A percentile compares a stretch with the other conserved stretches of the same genome.
Conservation (phyloP, 2,888 invertebrate genomes). For the Polylopha cassiicola region DNA sequence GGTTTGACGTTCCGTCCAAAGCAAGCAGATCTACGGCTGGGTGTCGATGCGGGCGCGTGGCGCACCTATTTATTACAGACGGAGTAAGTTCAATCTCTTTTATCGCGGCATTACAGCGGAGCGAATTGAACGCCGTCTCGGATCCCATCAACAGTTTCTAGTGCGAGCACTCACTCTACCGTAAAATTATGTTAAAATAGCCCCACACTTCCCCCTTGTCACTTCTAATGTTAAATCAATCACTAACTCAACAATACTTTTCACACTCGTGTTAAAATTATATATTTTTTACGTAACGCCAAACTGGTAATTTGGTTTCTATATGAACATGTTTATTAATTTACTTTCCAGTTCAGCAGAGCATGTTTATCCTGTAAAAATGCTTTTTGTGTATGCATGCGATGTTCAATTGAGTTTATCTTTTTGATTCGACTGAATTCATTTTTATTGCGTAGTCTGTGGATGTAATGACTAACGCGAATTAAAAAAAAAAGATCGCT, state of each 20-base stretch:
- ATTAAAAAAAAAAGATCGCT: constrained; percentile 46
- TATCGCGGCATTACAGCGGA: constrained; percentile 64
- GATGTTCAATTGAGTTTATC: constrained; percentile 16
- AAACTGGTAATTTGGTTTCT: constrained; percentile 3
- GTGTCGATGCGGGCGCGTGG: too few relatives aligned
- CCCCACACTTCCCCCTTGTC: constrained; percentile 40
- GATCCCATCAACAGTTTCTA: constrained; percentile 50
- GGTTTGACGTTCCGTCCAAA: too few relatives aligned
- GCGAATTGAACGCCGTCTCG: constrained; percentile 58
- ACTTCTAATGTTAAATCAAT: constrained; percentile 5
- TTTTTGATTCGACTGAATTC: constrained; percentile 12
- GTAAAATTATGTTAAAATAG: constrained; percentile 67
- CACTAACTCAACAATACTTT: too few relatives aligned
- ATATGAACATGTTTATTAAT: constrained; percentile 17
- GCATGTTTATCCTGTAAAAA: constrained; percentile 17
- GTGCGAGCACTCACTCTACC: constrained; percentile 55
- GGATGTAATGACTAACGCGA: constrained; percentile 22
- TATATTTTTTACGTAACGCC: background rate
- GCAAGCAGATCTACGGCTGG: too few relatives aligned
- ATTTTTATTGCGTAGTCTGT: constrained; percentile 8
- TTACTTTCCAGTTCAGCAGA: constrained; percentile 11
- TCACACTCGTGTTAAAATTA: too few relatives aligned
- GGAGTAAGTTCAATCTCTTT: constrained; percentile 71
- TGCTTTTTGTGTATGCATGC: constrained; percentile 1
- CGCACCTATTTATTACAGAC: constrained; percentile 56